phyloP scores from a whole-genome alignment of 2,888 invertebrate species.

The Thymelicus lineola region DNA sequence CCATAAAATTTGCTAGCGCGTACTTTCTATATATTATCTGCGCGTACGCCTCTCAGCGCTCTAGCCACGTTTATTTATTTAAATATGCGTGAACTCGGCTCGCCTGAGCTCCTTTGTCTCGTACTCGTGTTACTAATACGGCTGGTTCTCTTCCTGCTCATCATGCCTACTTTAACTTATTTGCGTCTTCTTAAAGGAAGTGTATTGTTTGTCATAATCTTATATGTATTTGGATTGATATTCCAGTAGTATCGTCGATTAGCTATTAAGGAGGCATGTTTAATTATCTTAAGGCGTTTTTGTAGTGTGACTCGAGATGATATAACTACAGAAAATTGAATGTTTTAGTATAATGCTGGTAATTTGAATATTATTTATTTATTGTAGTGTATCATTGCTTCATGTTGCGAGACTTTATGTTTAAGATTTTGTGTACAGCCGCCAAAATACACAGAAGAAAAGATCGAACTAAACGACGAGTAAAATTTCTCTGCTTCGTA shows the following conservation, averaged over 20 bases:
- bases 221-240: background rate
- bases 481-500: constrained; percentile 11
- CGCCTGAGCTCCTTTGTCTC: constrained; percentile 70
- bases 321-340: too few species aligned
- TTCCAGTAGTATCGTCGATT: background rate
- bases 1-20: constrained; percentile 41
- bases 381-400: too few species aligned
- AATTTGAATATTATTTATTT: too few species aligned
- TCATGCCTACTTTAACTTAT: constrained; percentile 49
- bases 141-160: constrained; percentile 61
- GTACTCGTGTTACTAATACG: constrained; percentile 62
- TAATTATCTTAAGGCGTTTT: background rate
- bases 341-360: too few species aligned
- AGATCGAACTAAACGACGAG: too few species aligned
- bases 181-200: constrained; percentile 41
- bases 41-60: constrained; percentile 58
- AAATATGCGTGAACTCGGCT: constrained; percentile 76
- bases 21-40: constrained; percentile 46
- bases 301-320: too few species aligned
- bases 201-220: constrained; percentile 19
- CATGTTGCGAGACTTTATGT: too few species aligned
- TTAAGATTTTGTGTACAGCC: too few species aligned
- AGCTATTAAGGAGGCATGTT: background rate
- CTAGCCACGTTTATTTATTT: constrained; percentile 75
- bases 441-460: too few species aligned